phyloP scores from a whole-genome alignment of 1,140 invertebrate species.

The Zaprionus davidi region DNA sequence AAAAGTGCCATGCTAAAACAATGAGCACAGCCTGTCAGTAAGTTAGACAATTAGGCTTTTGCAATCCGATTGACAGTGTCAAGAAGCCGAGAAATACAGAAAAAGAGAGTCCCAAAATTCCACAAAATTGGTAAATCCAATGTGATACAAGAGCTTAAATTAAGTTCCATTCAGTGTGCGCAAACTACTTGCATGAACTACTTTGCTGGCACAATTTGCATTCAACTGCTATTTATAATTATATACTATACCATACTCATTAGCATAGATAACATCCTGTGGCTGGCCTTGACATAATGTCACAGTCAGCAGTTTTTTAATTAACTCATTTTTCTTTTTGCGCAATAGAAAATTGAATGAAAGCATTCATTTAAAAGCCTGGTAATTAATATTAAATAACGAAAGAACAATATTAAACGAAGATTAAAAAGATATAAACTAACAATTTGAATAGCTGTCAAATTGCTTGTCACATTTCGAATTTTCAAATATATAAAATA shows the following conservation, averaged over 20 bases:
- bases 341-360: slow-evolving; percentile 26
- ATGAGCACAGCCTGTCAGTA: slow-evolving; percentile 27
- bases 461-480: too few relatives aligned
- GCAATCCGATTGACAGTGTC: slow-evolving; percentile 36
- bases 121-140: background rate
- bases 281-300: slow-evolving; percentile 32
- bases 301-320: slow-evolving; percentile 52
- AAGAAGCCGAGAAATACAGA: slow-evolving; percentile 1
- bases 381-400: background rate
- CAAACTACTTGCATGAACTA: slow-evolving; percentile 14
- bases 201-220: background rate
- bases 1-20: background rate
- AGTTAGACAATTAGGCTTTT: slow-evolving; percentile 19
- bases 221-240: slow-evolving; percentile 31
- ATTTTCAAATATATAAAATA: too few relatives aligned
- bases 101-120: background rate
- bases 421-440: too few relatives aligned
- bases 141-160: slow-evolving; percentile 16
- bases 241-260: slow-evolving; percentile 25
- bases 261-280: slow-evolving; percentile 25
- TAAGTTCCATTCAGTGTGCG: slow-evolving; percentile 1
- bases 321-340: slow-evolving; percentile 54
- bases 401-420: background rate
- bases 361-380: slow-evolving; percentile 8
- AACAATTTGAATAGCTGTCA: too few relatives aligned